A percentile compares a stretch with the other conserved stretches of the same genome.
phyloP scores from a whole-genome alignment of 2,113 vertebrate species.

The Anarrhichthys ocellatus region DNA sequence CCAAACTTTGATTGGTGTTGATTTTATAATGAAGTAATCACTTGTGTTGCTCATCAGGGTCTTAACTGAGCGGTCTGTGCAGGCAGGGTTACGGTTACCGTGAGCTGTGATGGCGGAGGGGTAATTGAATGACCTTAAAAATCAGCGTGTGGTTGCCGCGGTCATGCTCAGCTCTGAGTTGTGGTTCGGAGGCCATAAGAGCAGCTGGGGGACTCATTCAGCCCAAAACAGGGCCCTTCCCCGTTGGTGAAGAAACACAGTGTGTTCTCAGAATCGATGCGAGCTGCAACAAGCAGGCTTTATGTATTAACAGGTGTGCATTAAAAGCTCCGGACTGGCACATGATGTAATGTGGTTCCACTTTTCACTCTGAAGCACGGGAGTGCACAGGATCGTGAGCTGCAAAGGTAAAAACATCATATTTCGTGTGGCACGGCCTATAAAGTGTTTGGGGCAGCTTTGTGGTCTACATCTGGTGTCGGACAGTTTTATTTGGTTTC shows the following conservation, averaged over 20 bases:
- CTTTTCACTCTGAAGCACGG: slow-evolving; percentile 43
- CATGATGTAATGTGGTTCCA: slow-evolving; percentile 80
- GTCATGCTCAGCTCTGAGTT: slow-evolving; percentile 57
- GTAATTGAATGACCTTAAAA: slow-evolving; percentile 69
- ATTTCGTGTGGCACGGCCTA: slow-evolving; percentile 65
- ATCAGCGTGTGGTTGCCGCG: slow-evolving; percentile 63
- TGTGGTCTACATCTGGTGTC: slow-evolving; percentile 66
- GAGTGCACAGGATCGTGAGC: slow-evolving; percentile 59
- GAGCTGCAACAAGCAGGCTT: slow-evolving; percentile 56
- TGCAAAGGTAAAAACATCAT: slow-evolving; percentile 66
- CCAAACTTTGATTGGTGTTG: slow-evolving; percentile 36
- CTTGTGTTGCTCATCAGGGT: slow-evolving; percentile 40
- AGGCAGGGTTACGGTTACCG: slow-evolving; percentile 37
- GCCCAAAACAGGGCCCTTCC: slow-evolving; percentile 38
- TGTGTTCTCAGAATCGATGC: slow-evolving; percentile 53
- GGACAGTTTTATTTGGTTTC: slow-evolving; percentile 74
- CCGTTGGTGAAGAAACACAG: slow-evolving; percentile 51
- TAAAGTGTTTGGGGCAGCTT: slow-evolving; percentile 67
- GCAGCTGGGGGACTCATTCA: slow-evolving; percentile 49
- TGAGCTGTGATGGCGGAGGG: slow-evolving; percentile 41
- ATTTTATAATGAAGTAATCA: slow-evolving; percentile 57
- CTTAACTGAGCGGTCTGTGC: slow-evolving; percentile 9
- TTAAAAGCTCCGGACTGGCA: slow-evolving; percentile 64
- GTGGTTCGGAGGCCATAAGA: slow-evolving; percentile 51
- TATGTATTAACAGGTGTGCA: slow-evolving; percentile 80